Base-by-base conservation (phyloP, 2,888 invertebrate species). In the Himalopsyche kuldschensis region DNA sequence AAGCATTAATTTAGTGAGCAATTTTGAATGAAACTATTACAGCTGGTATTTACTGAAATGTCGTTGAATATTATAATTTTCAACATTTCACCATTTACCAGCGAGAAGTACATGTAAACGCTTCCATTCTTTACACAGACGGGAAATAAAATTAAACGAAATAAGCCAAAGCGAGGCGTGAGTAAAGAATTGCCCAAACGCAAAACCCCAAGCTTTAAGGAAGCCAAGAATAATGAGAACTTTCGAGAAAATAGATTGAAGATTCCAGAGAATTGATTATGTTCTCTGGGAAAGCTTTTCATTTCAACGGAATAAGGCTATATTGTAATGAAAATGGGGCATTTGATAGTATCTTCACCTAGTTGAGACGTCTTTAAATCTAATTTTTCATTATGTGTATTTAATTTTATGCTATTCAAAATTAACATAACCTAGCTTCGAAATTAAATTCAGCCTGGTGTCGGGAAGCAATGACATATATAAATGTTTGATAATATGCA, bases 211-310 rank as follows among this genome's bases (percentile, higher is more conserved):
- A 80, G 80, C 55, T 80, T 75, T 78, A 83, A 75, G 83, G 79
- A 79, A 83, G 80, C 79, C 78, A 41, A 75, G 79, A 84, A 83
- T 82, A 82, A 82, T 83, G 81, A 82, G 82, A 82, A 46, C 84
- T 47, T 48, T 30, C 79, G 69, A 41, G 83, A 85, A 85, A 83
- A 79, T 85, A 85, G 80, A 83, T 85, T 85, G 85, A 85, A 83
- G 69, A 69, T 69, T 69, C 69, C 69, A 27, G 27, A 24, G 69
- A 69, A 69, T 69, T 69, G 69, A 69, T 69, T 69, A 69, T 69
- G 69, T 69, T 69, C 69, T 69, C 69, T 30, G 69, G 69, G 69
- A 69, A 69, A 69, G 69, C 69, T 69, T 69, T 69, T 69, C 69
- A 69, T 69, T 69, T 69, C 69, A 69, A 69, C 69, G 69, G 69